phyloP scores from a whole-genome alignment of 2,797 vertebrate species.

The Phylloscopus collybita region DNA sequence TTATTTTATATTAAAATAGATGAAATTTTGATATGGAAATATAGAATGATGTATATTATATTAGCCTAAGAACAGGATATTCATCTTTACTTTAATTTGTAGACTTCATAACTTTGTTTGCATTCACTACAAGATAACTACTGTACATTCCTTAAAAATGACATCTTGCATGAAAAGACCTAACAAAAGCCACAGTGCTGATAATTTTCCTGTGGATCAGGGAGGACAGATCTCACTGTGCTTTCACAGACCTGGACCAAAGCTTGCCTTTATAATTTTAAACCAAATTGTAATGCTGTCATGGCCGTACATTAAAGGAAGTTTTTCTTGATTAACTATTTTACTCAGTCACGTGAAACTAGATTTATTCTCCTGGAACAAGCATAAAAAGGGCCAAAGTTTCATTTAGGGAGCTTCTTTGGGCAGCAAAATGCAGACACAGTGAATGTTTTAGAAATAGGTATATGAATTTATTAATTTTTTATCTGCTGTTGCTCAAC shows the following conservation, averaged over 20 bases:
- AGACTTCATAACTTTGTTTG: conserved; percentile 66
- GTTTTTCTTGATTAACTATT: conserved; percentile 36
- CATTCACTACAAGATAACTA: conserved; percentile 59
- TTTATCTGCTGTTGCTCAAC: neutral
- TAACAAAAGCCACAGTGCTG: conserved; percentile 61
- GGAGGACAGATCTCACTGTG: conserved; percentile 40
- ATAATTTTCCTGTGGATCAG: conserved; percentile 48
- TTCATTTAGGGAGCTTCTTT: neutral
- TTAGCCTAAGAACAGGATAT: conserved; percentile 63
- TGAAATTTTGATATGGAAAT: conserved; percentile 68
- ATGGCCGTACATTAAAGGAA: neutral
- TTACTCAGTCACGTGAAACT: conserved; percentile 11
- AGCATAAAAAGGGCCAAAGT: neutral
- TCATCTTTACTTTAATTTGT: conserved; percentile 70
- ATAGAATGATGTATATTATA: conserved; percentile 45
- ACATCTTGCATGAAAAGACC: conserved; percentile 52
- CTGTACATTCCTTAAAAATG: conserved; percentile 62
- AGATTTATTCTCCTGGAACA: conserved; percentile 13
- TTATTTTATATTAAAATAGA: conserved; percentile 77
- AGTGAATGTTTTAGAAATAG: neutral
- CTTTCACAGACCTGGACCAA: conserved; percentile 27
- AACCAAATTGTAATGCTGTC: neutral
- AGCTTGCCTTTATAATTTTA: conserved; percentile 31
- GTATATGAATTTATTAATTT: neutral
- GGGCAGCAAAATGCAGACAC: neutral